phyloP scores from a whole-genome alignment of 2,797 vertebrate genomes.

The Pipistrellus kuhlii region DNA sequence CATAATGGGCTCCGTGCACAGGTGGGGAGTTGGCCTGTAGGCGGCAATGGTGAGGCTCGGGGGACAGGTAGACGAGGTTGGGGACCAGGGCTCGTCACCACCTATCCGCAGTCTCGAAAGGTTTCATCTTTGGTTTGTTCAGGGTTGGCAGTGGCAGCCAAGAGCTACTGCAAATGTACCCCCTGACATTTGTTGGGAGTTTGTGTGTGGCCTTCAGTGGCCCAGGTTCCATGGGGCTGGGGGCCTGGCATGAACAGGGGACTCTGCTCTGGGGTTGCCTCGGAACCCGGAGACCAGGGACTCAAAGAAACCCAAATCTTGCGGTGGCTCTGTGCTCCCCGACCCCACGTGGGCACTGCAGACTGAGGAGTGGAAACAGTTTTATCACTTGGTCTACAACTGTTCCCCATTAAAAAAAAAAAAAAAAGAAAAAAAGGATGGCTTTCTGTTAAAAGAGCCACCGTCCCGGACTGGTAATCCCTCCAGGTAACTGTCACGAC shows the following conservation, averaged over 20 bases:
- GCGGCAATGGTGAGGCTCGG: accelerated
- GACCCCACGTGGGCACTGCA: not conserved
- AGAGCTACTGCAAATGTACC: not conserved
- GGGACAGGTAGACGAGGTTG: accelerated
- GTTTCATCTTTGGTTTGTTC: not conserved
- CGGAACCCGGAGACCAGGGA: accelerated
- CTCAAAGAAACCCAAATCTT: too few species aligned
- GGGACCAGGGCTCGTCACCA: not conserved
- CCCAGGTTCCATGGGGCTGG: not conserved
- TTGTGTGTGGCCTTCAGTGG: accelerated
- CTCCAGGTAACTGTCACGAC: too few species aligned
- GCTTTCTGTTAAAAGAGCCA: not conserved
- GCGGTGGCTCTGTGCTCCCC: accelerated
- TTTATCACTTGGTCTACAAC: accelerated
- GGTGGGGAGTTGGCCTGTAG: not conserved
- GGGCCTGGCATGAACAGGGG: not conserved
- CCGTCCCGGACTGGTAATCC: accelerated
- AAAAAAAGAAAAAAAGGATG: not conserved
- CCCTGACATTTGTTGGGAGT: accelerated
- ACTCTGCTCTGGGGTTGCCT: not conserved
- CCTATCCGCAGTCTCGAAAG: accelerated
- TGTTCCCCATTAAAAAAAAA: not conserved
- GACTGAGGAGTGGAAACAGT: not conserved
- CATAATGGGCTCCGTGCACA: accelerated
- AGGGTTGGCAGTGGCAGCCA: accelerated